Conservation (phyloP, 37 sponge, comb jelly and placozoan species). For the Mnemiopsis leidyi region DNA sequence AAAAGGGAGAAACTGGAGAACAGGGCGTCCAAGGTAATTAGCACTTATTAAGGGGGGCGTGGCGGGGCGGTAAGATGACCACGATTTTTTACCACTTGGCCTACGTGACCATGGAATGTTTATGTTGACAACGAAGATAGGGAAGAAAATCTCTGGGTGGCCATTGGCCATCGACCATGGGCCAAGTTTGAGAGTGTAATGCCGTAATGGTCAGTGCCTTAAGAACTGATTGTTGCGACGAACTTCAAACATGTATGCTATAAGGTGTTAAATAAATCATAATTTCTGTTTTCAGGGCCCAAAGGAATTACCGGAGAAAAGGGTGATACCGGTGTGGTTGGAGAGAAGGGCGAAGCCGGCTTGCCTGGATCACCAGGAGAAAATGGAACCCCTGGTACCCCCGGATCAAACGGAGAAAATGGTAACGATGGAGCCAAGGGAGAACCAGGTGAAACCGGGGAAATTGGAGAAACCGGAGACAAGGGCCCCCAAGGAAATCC, state of each 20-base stretch:
- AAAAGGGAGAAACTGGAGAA: constrained; percentile 8
- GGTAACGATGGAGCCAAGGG: not conserved
- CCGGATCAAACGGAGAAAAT: not conserved
- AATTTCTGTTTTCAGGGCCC: not conserved
- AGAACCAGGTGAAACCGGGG: constrained; percentile 1
- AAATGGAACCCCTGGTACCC: constrained; percentile 16
- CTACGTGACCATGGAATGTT: too few species aligned
- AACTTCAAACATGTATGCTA: too few species aligned
- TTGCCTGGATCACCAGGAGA: not conserved
- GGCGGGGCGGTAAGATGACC: too few species aligned
- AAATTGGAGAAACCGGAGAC: not conserved
- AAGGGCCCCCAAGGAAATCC: not conserved
- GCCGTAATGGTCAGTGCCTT: too few species aligned
- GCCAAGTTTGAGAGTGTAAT: too few species aligned
- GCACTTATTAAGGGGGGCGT: too few species aligned
- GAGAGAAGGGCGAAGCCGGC: not conserved
- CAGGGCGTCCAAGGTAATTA: not conserved
- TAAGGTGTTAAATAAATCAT: not conserved
- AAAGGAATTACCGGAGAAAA: not conserved
- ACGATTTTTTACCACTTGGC: too few species aligned
- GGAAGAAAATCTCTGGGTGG: too few species aligned
- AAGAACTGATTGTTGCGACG: too few species aligned
- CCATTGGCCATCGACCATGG: too few species aligned
- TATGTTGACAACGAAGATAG: too few species aligned
- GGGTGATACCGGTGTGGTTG: not conserved